Percentiles rank a stretch among this genome's conserved stretches.
Conservation (phyloP, 2,888 invertebrate genomes). For the Ypsolopha sequella region DNA sequence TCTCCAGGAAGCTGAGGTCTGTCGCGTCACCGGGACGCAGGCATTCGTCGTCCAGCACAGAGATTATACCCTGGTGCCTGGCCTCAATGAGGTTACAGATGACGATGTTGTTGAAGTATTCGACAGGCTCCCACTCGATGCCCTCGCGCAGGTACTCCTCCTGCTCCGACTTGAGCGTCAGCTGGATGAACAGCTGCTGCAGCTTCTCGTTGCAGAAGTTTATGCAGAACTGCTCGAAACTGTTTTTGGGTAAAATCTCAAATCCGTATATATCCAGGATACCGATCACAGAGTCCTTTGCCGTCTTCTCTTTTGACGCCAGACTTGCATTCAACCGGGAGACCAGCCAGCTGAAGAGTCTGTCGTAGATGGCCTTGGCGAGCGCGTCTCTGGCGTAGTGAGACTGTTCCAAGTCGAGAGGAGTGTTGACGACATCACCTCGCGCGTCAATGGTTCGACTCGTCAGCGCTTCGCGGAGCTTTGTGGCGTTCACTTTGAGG, state of each 20-base stretch:
- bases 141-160: conserved; percentile 93
- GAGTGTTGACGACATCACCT: conserved; percentile 85
- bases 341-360: conserved; percentile 93
- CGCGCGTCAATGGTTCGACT: conserved; percentile 89
- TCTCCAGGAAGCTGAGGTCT: conserved; percentile 85
- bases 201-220: conserved; percentile 97
- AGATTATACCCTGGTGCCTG: conserved; percentile 87
- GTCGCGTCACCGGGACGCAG: conserved; percentile 89
- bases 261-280: conserved; percentile 96
- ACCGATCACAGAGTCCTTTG: conserved; percentile 81
- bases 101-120: conserved; percentile 93
- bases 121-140: conserved; percentile 90
- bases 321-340: conserved; percentile 79
- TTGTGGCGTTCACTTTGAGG: conserved; percentile 76
- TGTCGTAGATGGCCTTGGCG: conserved; percentile 92
- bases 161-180: conserved; percentile 92
- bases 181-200: conserved; percentile 92
- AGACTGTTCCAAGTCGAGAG: conserved; percentile 83
- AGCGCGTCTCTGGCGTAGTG: conserved; percentile 91
- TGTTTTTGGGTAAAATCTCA: conserved; percentile 92
- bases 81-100: conserved; percentile 94
- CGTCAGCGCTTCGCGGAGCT: conserved; percentile 80
- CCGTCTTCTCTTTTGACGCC: conserved; percentile 67
- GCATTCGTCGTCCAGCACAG: conserved; percentile 93
- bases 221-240: conserved; percentile 93